phyloP scores from a whole-genome alignment of 2,113 vertebrate genomes.

The Laterallus jamaicensis region DNA sequence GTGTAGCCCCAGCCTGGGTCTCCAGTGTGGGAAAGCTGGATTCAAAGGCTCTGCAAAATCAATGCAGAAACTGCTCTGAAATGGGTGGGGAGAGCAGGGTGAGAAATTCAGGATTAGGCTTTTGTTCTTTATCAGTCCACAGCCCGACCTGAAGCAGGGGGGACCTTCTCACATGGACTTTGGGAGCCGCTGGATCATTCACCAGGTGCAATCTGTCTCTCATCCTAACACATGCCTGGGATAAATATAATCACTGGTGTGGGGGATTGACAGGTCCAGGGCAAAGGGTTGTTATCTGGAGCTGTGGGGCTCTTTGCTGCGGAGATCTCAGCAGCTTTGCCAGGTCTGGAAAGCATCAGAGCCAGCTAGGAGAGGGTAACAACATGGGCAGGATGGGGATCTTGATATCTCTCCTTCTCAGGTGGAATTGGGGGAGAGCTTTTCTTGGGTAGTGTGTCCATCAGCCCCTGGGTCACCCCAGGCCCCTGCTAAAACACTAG shows the following conservation, averaged over 20 bases:
- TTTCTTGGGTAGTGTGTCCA: not conserved
- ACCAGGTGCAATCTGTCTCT: not conserved
- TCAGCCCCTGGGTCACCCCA: fast-evolving
- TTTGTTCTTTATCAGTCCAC: not conserved
- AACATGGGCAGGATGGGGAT: not conserved
- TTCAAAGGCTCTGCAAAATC: not conserved
- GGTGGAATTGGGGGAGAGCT: not conserved
- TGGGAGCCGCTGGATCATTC: not conserved
- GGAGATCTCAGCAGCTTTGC: not conserved
- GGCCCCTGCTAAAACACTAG: fast-evolving
- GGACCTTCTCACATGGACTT: not conserved
- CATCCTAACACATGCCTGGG: fast-evolving
- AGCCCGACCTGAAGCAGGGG: not conserved
- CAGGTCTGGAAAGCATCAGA: not conserved
- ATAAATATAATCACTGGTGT: fast-evolving
- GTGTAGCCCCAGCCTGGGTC: not conserved
- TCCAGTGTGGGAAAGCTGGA: not conserved
- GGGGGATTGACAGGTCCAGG: not conserved
- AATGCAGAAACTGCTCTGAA: not conserved
- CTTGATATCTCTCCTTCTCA: not conserved
- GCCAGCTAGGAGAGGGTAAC: not conserved
- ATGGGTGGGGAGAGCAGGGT: not conserved
- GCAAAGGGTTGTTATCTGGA: not conserved
- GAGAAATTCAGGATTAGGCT: not conserved
- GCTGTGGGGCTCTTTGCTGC: not conserved